phyloP scores from a whole-genome alignment of 2,888 invertebrate species.

The Lutraria lutraria region DNA sequence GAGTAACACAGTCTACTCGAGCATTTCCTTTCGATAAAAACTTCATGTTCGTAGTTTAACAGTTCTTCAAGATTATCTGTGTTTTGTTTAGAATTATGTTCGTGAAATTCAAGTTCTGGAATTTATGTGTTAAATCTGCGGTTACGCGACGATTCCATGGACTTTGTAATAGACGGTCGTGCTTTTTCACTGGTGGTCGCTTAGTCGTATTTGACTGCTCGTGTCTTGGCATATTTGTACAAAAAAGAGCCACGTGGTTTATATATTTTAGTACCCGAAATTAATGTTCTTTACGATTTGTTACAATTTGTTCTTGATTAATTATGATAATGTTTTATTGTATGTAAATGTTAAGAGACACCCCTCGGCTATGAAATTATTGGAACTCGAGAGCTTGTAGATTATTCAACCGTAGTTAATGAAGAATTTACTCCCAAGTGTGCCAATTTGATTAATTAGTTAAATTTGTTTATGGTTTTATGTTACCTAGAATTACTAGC shows the following conservation, averaged over 20 bases:
- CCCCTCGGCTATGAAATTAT: not conserved
- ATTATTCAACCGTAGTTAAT: no score
- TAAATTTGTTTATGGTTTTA: no score
- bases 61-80: not conserved
- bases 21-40: not conserved
- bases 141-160: no score
- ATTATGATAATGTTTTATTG: not conserved
- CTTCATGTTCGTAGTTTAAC: not conserved
- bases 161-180: not conserved
- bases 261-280: not conserved
- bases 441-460: no score
- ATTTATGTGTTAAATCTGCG: no score
- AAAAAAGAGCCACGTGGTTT: not conserved
- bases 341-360: not conserved
- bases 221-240: not conserved
- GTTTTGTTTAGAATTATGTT: no score
- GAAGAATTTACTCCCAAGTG: no score
- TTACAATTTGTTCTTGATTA: not conserved
- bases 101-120: not conserved
- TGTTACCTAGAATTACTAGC: no score
- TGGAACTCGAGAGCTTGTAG: no score
- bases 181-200: not conserved
- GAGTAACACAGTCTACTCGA: not conserved
- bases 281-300: not conserved
- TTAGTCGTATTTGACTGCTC: not conserved